Evolutionary conservation across 2,797 vertebrate species (phyloP).

Genomic region (Gouania willdenowi): DNA sequence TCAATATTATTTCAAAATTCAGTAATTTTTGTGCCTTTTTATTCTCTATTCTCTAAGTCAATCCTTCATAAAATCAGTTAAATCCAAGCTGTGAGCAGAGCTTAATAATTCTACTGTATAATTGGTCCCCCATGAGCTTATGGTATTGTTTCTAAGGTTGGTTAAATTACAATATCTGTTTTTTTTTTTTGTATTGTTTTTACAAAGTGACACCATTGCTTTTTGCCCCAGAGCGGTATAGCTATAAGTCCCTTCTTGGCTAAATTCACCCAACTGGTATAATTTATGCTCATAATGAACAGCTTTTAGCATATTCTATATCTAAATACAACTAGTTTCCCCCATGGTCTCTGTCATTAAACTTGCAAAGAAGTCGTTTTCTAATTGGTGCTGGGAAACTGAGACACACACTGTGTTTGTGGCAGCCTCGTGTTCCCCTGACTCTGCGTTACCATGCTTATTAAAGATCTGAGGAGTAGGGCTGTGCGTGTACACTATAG

Average conservation of each 20-base stretch:
- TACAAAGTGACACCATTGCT: slow-evolving; percentile 53
- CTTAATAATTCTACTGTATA: slow-evolving; percentile 43
- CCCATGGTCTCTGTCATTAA: slow-evolving; percentile 62
- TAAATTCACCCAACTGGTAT: slow-evolving; percentile 44
- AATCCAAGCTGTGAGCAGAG: slow-evolving; percentile 46
- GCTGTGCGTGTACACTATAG: too few species aligned
- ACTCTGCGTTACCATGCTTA: slow-evolving; percentile 52
- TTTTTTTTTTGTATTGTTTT: slow-evolving; percentile 50
- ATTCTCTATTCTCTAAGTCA: slow-evolving; percentile 44
- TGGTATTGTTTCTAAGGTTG: slow-evolving; percentile 40
- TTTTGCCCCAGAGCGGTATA: slow-evolving; percentile 59
- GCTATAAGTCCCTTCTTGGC: slow-evolving; percentile 32
- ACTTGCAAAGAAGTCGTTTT: slow-evolving; percentile 69
- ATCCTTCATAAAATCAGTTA: slow-evolving; percentile 49
- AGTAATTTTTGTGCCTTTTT: slow-evolving; percentile 2
- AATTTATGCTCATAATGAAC: slow-evolving; percentile 74
- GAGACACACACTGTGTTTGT: slow-evolving; percentile 19
- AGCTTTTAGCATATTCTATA: slow-evolving; percentile 75
- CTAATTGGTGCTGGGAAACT: slow-evolving; percentile 64
- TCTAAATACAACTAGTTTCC: slow-evolving; percentile 69
- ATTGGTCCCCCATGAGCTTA: slow-evolving; percentile 51
- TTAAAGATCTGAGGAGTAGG: slow-evolving; percentile 43
- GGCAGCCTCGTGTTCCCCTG: slow-evolving; percentile 33
- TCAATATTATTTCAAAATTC: too few species aligned
- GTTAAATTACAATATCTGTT: slow-evolving; percentile 26